Evolutionary conservation across 1,140 invertebrate genomes (phyloP).

Genomic region (Aphis craccivora): DNA sequence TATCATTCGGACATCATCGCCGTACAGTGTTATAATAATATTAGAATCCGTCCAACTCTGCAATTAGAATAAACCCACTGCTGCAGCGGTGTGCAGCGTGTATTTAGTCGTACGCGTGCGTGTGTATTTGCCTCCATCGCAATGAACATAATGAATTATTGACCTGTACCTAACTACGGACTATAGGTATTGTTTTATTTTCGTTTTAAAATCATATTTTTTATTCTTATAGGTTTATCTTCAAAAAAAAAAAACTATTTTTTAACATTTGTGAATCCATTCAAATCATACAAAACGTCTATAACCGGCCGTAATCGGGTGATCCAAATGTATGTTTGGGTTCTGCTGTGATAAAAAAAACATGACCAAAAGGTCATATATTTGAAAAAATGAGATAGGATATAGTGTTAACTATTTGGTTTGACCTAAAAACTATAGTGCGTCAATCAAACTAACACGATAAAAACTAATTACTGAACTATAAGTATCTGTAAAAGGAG

Average conservation of each 20-base stretch:
- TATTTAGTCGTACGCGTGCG: neutral
- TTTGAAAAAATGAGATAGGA: neutral
- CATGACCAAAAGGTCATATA: neutral
- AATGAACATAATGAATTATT: neutral
- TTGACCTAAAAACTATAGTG: neutral
- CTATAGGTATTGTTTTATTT: neutral
- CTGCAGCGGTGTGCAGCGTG: neutral
- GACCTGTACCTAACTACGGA: neutral
- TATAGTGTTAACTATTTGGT: neutral
- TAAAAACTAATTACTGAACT: neutral
- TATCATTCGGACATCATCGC: constrained; percentile 18
- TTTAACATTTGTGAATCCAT: neutral
- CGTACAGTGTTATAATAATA: neutral
- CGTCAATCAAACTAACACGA: neutral
- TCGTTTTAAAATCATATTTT: neutral
- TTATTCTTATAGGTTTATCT: neutral
- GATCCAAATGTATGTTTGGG: too few relatives aligned
- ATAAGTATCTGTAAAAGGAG: neutral
- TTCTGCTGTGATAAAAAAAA: neutral
- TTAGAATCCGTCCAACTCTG: neutral
- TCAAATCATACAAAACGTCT: neutral
- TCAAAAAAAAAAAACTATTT: neutral
- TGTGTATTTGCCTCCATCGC: neutral
- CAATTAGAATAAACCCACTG: constrained; percentile 13
- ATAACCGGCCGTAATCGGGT: neutral